Base-by-base conservation (phyloP, 2,888 invertebrate genomes). In the Caenorhabditis wallacei region DNA sequence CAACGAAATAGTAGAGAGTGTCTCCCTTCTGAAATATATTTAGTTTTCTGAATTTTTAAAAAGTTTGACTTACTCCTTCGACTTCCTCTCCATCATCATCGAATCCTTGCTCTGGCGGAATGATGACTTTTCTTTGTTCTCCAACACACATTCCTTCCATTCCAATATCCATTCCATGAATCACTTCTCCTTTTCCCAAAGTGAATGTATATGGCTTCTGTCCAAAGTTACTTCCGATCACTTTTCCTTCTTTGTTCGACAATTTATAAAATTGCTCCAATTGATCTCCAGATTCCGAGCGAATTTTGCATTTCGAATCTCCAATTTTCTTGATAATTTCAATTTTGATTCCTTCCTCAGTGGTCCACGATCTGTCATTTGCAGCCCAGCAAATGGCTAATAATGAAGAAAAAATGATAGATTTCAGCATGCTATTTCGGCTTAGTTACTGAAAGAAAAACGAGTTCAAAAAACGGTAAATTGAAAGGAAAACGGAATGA, bases 301-400 rank as follows among this genome's bases (percentile, higher is more conserved):
- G 80, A 59, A 91, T 84, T 70, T 90, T 90, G 68, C 91, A 91
- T 61, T 91, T 91, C 8, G 85, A 85, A 51, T 90, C 91, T 24
- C 89, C 87, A 56, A 91, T 90, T 72, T 90, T 91, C 69, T 91
- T 90, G 80, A 91, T 91, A 80, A 91, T 91, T 72, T 91, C 91
- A 56, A 91, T 88, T 53, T 90, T 86, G 53, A 92, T 84, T 13
- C 91, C 91, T 26, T 91, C 91, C 8, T 91, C 91, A 11, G 91
- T 90, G 20, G 86, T 87, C 91, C 91, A 91, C 26, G 85, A 85
- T 30, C 91, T 82, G 43, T 88, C 87, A 57, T 88, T 87, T 7
- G 70, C 78, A 3, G 54, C 54, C 18, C 40, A 46, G 8, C 40
- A 56, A 3, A 59, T 30, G 43, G 71, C 57, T 2, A 72, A 57